Evolutionary conservation across 2,888 invertebrate genomes (phyloP).

Genomic region (Troides aeacus): DNA sequence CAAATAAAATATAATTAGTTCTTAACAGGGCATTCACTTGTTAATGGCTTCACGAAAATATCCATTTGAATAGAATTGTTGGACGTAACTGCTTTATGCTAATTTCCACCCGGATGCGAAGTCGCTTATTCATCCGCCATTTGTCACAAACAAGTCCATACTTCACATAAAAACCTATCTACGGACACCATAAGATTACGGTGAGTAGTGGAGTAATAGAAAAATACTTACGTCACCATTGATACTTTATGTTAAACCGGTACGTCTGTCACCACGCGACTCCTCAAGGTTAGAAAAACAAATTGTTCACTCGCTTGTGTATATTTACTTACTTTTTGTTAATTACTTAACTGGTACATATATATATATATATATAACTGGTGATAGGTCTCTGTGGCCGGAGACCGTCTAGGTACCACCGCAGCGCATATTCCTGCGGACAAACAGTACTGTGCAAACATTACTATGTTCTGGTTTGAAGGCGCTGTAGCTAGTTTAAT

Average conservation of each 20-base stretch:
- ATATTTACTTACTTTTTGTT: constrained; percentile 9
- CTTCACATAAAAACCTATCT: constrained; percentile 2
- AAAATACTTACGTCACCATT: constrained; percentile 21
- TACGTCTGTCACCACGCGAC: constrained; percentile 14
- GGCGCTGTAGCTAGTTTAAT: too few species aligned
- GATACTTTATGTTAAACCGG: constrained; percentile 19
- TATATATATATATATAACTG: too few species aligned
- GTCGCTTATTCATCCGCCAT: background rate
- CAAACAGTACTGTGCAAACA: too few species aligned
- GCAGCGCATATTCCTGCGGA: too few species aligned
- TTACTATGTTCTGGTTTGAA: too few species aligned
- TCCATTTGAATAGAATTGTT: too few species aligned
- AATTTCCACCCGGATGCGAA: constrained; percentile 23
- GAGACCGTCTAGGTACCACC: too few species aligned
- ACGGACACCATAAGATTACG: constrained; percentile 12
- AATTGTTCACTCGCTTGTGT: background rate
- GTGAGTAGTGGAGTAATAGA: constrained; percentile 12
- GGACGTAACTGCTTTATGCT: constrained; percentile 10
- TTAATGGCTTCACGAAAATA: too few species aligned
- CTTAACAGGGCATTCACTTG: too few species aligned
- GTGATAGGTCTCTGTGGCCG: too few species aligned
- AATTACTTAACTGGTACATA: background rate
- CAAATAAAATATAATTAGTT: too few species aligned
- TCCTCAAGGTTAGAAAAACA: constrained; percentile 19
- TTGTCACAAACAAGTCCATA: constrained; percentile 10